Evolutionary conservation across 2,797 vertebrate genomes (phyloP).

Genomic region (Lacerta viridis): DNA sequence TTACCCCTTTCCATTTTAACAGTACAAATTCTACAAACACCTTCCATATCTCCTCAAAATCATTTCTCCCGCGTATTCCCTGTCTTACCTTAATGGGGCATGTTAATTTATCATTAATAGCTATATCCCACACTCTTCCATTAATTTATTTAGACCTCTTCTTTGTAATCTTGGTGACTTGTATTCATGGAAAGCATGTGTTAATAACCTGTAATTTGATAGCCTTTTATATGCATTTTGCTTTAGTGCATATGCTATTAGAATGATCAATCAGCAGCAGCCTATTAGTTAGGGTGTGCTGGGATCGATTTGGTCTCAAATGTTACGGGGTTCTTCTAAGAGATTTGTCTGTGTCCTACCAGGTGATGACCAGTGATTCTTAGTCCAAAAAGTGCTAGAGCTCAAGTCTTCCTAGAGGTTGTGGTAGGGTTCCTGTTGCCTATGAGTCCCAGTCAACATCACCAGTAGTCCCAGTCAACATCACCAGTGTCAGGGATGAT

Average conservation of each 20-base stretch:
- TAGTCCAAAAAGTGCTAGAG: background rate
- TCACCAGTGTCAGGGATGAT: background rate
- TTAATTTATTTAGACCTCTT: fast-evolving
- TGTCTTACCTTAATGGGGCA: no score
- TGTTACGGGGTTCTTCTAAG: fast-evolving
- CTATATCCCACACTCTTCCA: background rate
- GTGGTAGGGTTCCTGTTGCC: background rate
- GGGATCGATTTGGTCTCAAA: background rate
- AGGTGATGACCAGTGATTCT: background rate
- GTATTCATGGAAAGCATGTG: constrained; percentile 7
- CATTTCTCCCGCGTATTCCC: no score
- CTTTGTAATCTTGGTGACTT: constrained; percentile 17
- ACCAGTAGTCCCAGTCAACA: background rate
- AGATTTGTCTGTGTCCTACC: background rate
- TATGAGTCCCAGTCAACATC: background rate
- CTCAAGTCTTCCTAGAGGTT: background rate
- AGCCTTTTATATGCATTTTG: background rate
- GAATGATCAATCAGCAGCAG: fast-evolving
- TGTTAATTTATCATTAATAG: no score
- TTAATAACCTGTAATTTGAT: fast-evolving
- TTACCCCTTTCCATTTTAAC: no score
- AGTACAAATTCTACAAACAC: no score
- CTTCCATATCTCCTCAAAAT: no score
- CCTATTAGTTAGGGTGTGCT: fast-evolving
- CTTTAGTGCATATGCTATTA: fast-evolving